Base-by-base conservation (phyloP, 2,113 vertebrate species). In the Prionailurus viverrinus region DNA sequence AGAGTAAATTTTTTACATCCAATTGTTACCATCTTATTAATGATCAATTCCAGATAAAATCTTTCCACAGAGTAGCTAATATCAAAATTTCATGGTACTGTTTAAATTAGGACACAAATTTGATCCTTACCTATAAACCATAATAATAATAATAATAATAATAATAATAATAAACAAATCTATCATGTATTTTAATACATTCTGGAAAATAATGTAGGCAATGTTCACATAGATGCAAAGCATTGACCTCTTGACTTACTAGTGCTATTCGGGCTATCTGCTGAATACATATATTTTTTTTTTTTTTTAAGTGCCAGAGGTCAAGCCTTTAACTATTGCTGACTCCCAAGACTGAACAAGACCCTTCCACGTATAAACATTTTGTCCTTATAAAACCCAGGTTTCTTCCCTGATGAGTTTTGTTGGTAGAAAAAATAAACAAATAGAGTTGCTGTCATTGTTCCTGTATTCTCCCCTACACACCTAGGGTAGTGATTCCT, bases 31-130 rank as follows among this genome's bases (percentile, higher is more conserved):
- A 55, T 55, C 5, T 58, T 39, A 51, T 51, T 74, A 39, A 85
- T 58, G 96, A 80, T 79, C 82, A 29, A 85, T 58, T 82, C 14
- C 65, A 66, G 19, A 94, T 61, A 74, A 87, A 84, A 69, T 39
- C 3, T 90, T 73, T 74, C 14, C 25, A 53, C 33, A 81, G 68
- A 80, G 71, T 16, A 88, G 45, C 80, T 19, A 73, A 55, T 71
- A 31, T 27, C 0, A 89, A 78, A 80, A 61, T 68, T 9, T 1
- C 29, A 86, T 27, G 4, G 1, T 69, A 25, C 13, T 92, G 2
- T 80, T 89, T n/a, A 74, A 76, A 95, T 91, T 69, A 73, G 2
- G 36, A 81, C 12, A 25, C 27, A 53, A 91, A 81, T 21, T 58
- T 21, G 6, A 95, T 91, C 45, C 13, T 95, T 33, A 61, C 4